Percentiles rank a stretch among this genome's conserved stretches.
Conservation (phyloP, 2,797 vertebrate species). For the Cyprinodon diabolis region DNA sequence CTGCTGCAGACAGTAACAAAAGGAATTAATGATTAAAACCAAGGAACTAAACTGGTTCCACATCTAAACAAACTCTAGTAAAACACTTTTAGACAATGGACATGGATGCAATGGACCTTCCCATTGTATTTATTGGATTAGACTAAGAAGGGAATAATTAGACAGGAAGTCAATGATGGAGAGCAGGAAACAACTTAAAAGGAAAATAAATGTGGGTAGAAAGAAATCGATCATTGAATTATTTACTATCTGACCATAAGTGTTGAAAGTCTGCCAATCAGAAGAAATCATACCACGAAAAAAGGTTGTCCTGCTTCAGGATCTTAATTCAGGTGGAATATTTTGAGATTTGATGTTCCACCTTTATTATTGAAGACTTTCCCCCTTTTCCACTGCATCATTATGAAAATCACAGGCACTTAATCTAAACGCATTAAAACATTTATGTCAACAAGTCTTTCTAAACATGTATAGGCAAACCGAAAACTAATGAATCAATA, state of each 20-base stretch:
- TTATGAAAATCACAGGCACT: slow-evolving; percentile 26
- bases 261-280: not conserved
- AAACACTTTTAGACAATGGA: not conserved
- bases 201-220: not conserved
- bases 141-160: not conserved
- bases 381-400: slow-evolving; percentile 20
- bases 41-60: not conserved
- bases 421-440: slow-evolving; percentile 3
- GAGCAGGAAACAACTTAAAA: not conserved
- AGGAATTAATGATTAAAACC: not conserved
- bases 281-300: slow-evolving; percentile 1
- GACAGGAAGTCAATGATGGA: not conserved
- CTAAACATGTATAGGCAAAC: not conserved
- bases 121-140: not conserved
- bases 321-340: slow-evolving; percentile 25
- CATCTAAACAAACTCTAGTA: not conserved
- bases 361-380: slow-evolving; percentile 31
- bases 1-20: not conserved
- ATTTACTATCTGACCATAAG: not conserved
- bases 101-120: not conserved
- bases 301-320: slow-evolving; percentile 1
- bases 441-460: not conserved
- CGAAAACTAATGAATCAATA: slow-evolving; percentile 5
- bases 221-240: not conserved
- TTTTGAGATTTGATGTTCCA: slow-evolving; percentile 27